phyloP scores from a whole-genome alignment of 1,140 invertebrate genomes.

The Saccostrea cuccullata region DNA sequence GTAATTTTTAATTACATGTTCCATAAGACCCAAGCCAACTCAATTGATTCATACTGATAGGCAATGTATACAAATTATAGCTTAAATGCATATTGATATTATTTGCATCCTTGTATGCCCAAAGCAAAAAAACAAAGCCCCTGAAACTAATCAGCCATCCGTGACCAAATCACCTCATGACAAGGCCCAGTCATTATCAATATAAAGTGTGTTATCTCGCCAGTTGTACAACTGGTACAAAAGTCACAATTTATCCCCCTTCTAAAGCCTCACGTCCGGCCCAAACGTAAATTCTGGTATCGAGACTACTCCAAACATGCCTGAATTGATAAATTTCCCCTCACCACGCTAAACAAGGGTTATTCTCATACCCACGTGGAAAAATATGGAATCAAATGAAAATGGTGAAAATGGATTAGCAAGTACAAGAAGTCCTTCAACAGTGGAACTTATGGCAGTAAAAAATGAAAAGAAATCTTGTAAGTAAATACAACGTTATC shows the following conservation, averaged over 20 bases:
- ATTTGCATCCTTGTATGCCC: background rate
- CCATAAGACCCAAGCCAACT: no score
- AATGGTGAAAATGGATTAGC: conserved; percentile 18
- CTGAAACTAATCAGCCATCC: conserved; percentile 5
- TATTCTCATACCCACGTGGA: conserved; percentile 15
- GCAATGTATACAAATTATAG: background rate
- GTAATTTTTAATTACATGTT: no score
- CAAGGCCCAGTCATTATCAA: background rate
- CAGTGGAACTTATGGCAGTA: conserved; percentile 47
- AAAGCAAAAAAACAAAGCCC: background rate
- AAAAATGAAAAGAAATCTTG: conserved; percentile 14
- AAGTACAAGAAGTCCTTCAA: conserved; percentile 15
- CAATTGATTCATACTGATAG: background rate
- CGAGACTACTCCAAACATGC: background rate
- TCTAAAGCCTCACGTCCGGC: background rate
- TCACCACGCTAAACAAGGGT: background rate
- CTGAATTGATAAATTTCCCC: background rate
- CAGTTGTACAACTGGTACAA: conserved; percentile 16
- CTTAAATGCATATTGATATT: background rate
- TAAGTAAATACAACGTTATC: conserved; percentile 13
- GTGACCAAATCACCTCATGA: background rate
- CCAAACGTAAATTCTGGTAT: background rate
- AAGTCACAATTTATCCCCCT: background rate
- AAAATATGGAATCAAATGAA: conserved; percentile 12
- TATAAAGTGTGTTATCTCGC: background rate